phyloP scores from a whole-genome alignment of 2,797 vertebrate genomes.

The Leucoraja ocellata region DNA sequence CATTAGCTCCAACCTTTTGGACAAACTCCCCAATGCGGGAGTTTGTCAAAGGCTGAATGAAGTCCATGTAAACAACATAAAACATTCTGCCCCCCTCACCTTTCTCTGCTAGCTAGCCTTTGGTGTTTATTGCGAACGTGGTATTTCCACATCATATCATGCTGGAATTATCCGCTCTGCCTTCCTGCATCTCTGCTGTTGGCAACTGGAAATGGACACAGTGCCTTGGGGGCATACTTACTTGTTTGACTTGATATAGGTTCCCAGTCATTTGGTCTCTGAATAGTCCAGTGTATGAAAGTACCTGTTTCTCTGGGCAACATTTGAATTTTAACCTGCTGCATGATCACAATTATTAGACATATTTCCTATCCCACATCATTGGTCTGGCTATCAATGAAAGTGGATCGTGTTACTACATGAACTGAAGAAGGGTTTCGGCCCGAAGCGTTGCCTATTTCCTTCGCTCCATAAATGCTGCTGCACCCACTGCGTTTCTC shows the following conservation, averaged over 20 bases:
- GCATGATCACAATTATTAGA: background rate
- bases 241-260: background rate
- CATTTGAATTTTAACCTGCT: background rate
- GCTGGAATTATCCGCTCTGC: background rate
- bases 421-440: no score
- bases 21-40: no score
- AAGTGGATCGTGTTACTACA: background rate
- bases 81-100: no score
- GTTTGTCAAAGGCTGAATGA: no score
- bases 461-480: no score
- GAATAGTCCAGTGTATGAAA: background rate
- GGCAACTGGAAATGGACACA: background rate
- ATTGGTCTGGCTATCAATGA: no score
- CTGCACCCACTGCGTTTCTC: no score
- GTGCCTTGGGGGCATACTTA: background rate
- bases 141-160: background rate
- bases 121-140: background rate
- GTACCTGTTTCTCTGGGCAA: background rate
- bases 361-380: background rate
- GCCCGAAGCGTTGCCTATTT: no score
- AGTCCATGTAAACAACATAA: no score
- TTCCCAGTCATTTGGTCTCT: background rate
- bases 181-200: background rate
- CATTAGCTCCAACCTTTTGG: no score
- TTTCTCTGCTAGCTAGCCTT: background rate